A percentile compares a stretch with the other conserved stretches of the same genome.
Conservation (phyloP, 2,113 vertebrate species). For the Phyllopteryx taeniolatus region DNA sequence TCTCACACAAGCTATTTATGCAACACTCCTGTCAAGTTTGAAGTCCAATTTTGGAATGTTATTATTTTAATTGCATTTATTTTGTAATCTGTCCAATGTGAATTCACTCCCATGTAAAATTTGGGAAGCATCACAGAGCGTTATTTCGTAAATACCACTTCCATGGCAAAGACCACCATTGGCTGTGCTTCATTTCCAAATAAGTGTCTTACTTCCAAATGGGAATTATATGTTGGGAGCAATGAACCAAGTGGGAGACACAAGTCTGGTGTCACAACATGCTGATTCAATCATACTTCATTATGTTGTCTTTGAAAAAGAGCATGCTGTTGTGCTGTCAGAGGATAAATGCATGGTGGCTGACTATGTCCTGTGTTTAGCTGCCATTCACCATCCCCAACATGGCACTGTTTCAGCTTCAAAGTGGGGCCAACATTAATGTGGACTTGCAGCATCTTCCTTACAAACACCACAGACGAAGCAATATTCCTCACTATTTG, state of each 20-base stretch:
- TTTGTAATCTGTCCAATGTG: constrained; percentile 7
- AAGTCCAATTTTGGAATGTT: constrained; percentile 8
- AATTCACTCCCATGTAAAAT: constrained; percentile 11
- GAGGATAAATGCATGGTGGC: constrained; percentile 45
- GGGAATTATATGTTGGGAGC: constrained; percentile 12
- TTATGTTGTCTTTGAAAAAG: constrained; percentile 40
- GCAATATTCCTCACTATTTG: too few relatives aligned
- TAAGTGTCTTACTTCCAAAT: constrained; percentile 19
- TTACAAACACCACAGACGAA: background rate
- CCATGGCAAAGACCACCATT: constrained; percentile 15
- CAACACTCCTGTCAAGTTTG: constrained; percentile 4
- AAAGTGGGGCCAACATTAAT: constrained; percentile 48
- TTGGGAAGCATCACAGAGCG: constrained; percentile 10
- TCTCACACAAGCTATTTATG: background rate
- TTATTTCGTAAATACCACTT: constrained; percentile 19
- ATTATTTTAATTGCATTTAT: constrained; percentile 15
- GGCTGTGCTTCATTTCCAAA: constrained; percentile 26
- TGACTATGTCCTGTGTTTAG: constrained; percentile 41
- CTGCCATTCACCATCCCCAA: constrained; percentile 43
- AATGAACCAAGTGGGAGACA: constrained; percentile 29
- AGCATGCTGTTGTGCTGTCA: constrained; percentile 32
- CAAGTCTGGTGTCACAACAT: constrained; percentile 39
- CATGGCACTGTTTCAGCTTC: constrained; percentile 35
- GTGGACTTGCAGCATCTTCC: constrained; percentile 50
- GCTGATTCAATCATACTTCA: constrained; percentile 41